These are phyloP conservation scores for Nannoperca obscura DNA, from an alignment of 2,797 vertebrate genomes.

Conservation along the genomic window DNA sequence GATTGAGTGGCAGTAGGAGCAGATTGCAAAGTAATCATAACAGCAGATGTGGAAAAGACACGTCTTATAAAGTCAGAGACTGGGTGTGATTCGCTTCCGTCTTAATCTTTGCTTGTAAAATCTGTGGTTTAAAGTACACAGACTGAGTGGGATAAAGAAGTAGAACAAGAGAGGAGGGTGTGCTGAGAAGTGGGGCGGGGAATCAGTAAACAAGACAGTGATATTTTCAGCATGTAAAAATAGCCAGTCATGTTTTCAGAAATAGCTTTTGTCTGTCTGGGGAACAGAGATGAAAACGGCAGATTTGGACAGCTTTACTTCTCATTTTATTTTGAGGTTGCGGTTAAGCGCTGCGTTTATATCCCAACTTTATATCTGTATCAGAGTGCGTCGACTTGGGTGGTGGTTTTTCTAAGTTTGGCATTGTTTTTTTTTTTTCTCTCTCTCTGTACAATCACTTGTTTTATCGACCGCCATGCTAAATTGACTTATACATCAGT, in stretches of 20 bases:
- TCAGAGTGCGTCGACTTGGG: not conserved
- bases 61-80: slow-evolving; percentile 34
- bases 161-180: slow-evolving; percentile 34
- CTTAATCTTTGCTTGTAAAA: slow-evolving; percentile 58
- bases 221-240: slow-evolving; percentile 66
- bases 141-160: slow-evolving; percentile 37
- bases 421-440: not conserved
- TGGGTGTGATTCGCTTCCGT: slow-evolving; percentile 53
- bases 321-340: slow-evolving; percentile 46
- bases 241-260: slow-evolving; percentile 65
- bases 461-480: not conserved
- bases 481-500: slow-evolving; percentile 12
- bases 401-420: slow-evolving; percentile 28
- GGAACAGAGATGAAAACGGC: slow-evolving; percentile 49
- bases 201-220: slow-evolving; percentile 57
- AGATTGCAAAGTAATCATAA: slow-evolving; percentile 42
- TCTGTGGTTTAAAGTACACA: slow-evolving; percentile 37
- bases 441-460: not conserved
- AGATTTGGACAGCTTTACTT: slow-evolving; percentile 37
- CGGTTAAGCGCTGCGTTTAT: slow-evolving; percentile 29
- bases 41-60: slow-evolving; percentile 53
- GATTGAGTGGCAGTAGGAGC: slow-evolving; percentile 12
- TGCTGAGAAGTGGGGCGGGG: slow-evolving; percentile 36
- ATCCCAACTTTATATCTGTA: slow-evolving; percentile 23
- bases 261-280: slow-evolving; percentile 64